A percentile compares a stretch with the other conserved stretches of the same genome.
Conservation (phyloP, 2,797 vertebrate species). For the Coregonus suidteri region DNA sequence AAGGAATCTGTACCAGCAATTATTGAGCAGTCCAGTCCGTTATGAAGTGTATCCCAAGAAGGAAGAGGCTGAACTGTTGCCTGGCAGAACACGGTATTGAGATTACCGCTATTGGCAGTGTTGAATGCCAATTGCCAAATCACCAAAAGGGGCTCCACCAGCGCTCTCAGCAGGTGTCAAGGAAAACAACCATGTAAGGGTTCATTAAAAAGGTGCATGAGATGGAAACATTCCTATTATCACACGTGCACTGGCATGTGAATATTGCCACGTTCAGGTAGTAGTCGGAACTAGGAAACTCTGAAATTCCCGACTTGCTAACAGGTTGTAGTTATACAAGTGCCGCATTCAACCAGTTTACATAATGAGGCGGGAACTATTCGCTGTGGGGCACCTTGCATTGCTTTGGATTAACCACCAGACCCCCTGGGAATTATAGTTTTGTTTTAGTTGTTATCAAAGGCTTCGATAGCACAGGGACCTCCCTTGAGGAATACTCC, state of each 20-base stretch:
- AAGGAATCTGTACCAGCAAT: background rate
- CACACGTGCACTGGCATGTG: constrained; percentile 31
- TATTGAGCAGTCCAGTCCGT: background rate
- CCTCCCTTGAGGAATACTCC: constrained; percentile 33
- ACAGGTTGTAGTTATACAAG: too few relatives aligned
- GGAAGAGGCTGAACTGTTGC: background rate
- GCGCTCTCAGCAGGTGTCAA: background rate
- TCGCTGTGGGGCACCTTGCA: constrained; percentile 59
- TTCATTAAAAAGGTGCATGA: too few relatives aligned
- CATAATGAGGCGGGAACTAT: constrained; percentile 61
- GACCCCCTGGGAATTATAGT: background rate
- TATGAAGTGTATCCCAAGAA: background rate
- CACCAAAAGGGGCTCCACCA: background rate
- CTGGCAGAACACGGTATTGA: background rate
- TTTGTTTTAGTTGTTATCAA: constrained; percentile 2
- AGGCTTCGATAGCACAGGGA: background rate
- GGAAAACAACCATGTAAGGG: background rate
- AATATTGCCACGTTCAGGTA: too few relatives aligned
- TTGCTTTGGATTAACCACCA: constrained; percentile 41
- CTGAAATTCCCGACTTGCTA: too few relatives aligned
- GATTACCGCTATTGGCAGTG: background rate
- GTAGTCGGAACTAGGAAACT: too few relatives aligned
- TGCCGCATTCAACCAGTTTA: background rate
- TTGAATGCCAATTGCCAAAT: too few relatives aligned
- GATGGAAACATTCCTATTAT: background rate